Evolutionary conservation across 2,888 invertebrate species (phyloP).

Genomic region (Galerucella pusilla): DNA sequence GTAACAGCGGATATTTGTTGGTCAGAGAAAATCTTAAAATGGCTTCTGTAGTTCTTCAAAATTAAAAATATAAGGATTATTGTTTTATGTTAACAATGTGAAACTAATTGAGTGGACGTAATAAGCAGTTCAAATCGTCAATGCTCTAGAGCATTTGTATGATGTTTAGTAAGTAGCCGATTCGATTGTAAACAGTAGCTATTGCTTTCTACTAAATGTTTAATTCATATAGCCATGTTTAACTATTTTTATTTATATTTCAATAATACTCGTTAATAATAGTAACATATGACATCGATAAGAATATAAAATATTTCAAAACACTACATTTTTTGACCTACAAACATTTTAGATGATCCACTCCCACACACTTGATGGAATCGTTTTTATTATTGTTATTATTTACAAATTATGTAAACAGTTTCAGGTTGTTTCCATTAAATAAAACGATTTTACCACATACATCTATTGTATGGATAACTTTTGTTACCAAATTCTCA

Average conservation of each 20-base stretch:
- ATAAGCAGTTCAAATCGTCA: neutral
- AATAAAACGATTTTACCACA: neutral
- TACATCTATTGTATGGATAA: neutral
- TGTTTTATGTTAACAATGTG: neutral
- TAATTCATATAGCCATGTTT: neutral
- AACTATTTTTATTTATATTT: neutral
- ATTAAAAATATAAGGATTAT: neutral
- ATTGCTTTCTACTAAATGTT: neutral
- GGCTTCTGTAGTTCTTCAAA: constrained; percentile 12
- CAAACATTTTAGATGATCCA: neutral
- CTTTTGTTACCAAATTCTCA: neutral
- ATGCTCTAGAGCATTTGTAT: constrained; percentile 2
- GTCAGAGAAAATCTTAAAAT: constrained; percentile 21
- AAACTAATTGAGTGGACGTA: neutral
- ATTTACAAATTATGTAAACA: neutral
- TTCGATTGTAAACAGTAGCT: neutral
- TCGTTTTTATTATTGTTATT: neutral
- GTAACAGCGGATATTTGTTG: constrained; percentile 22
- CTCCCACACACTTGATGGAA: neutral
- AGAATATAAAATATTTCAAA: neutral
- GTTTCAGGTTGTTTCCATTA: neutral
- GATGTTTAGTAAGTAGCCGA: constrained; percentile 1
- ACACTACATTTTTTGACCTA: neutral
- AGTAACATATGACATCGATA: neutral
- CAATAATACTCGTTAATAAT: neutral